A percentile compares a stretch with the other conserved stretches of the same genome.
phyloP scores from a whole-genome alignment of 92 coral and sea anemone genomes.

The Bergia sp. region DNA sequence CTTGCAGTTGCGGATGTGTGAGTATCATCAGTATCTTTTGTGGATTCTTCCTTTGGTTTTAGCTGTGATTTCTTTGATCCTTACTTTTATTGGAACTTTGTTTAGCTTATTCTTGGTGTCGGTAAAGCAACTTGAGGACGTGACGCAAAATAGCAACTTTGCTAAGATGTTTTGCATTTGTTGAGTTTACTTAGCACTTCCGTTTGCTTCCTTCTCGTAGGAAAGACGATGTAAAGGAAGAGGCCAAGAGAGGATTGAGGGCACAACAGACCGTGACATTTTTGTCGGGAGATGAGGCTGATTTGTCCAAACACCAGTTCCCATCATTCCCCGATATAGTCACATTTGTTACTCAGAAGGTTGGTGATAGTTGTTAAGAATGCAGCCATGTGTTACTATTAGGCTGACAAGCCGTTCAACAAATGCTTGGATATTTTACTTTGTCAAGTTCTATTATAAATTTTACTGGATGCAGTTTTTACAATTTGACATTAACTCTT shows the following conservation, averaged over 20 bases:
- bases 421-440: too few relatives aligned
- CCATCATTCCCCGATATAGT: slow-evolving; percentile 87
- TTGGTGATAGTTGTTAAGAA: neutral
- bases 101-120: neutral
- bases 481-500: too few relatives aligned
- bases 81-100: neutral
- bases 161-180: neutral
- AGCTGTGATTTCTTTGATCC: neutral
- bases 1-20: slow-evolving; percentile 88
- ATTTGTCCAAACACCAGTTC: slow-evolving; percentile 28
- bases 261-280: slow-evolving; percentile 32
- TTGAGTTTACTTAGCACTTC: neutral
- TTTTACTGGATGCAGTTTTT: too few relatives aligned
- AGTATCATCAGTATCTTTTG: slow-evolving; percentile 34
- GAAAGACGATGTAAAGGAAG: slow-evolving; percentile 95
- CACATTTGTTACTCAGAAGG: slow-evolving; percentile 84
- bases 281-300: slow-evolving; percentile 15
- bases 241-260: slow-evolving; percentile 86
- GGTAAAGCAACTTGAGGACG: neutral
- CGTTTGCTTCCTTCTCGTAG: slow-evolving; percentile 39
- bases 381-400: too few relatives aligned
- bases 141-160: neutral
- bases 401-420: too few relatives aligned
- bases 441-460: too few relatives aligned
- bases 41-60: too few relatives aligned